Base-by-base conservation (phyloP, 2,797 vertebrate species). In the Neosalanx taihuensis region DNA sequence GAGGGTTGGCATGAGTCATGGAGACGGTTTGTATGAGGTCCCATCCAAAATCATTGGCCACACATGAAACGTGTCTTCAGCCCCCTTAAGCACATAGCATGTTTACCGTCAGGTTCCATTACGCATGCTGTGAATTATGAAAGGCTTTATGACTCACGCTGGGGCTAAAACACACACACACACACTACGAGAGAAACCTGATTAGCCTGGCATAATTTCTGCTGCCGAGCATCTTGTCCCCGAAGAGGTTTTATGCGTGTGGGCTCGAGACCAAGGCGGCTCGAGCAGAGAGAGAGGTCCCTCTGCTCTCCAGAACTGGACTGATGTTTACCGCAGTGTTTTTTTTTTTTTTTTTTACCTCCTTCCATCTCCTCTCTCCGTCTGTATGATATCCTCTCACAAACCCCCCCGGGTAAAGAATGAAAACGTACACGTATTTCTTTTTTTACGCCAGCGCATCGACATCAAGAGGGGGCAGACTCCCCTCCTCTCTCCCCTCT, bases 211-310 rank as follows among this genome's bases (percentile, higher is more conserved):
- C 7, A 71, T 78, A 41, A 56, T 81, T 80, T 80, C 56, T 84
- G 76, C 86, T 81, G 85, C 85, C 79, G 84, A 83, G 81, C 66
- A 26, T 9, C 33, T 35, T 7, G 58, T 75, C 67, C 79, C 80
- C 79, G 63, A 71, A 82, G 78, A 72, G 41, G 64, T 71, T 71
- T 57, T 60, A 67, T 62, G 63, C 6, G 56, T 67, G n/a, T 35
- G 49, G 49, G 49, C 64, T 51, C 31, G 35, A 20, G 51, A 72
- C 61, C 60, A 31, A 65, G 41, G 20, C 10, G 29, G 59, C 30
- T 7, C 70, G 18, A 10, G 23, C 64, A 66, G 64, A 66, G 51
- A 46, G 41, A n/a, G 51, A 51, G 49, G 72, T 71, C 66, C 30
- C 59, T 66, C 75, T 31, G 49, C 74, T 80, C 64, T 70, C 65